These are phyloP conservation scores for Apotomis capreana DNA, from an alignment of 2,888 invertebrate genomes.

Conservation along the genomic window DNA sequence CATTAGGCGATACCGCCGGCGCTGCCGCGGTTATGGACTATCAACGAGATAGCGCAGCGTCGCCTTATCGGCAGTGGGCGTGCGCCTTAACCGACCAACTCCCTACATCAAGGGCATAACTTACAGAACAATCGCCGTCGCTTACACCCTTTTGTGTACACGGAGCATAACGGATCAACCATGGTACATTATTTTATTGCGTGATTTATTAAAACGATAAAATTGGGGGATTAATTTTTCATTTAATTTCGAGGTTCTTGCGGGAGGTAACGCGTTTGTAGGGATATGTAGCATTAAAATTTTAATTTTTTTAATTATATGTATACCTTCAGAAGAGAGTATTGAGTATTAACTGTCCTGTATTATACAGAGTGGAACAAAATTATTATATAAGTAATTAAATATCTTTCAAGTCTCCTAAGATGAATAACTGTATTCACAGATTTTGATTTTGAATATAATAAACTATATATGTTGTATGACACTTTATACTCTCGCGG, in stretches of 20 bases:
- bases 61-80: conserved; percentile 6
- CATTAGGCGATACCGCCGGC: background rate
- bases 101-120: background rate
- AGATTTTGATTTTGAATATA: too few species aligned
- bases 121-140: background rate
- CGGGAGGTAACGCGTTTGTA: background rate
- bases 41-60: conserved; percentile 22
- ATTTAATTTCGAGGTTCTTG: background rate
- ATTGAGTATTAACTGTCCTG: background rate
- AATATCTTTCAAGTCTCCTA: too few species aligned
- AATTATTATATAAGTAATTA: too few species aligned
- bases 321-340: too few species aligned
- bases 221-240: background rate
- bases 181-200: background rate
- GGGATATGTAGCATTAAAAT: background rate
- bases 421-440: too few species aligned
- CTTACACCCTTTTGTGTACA: background rate
- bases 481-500: too few species aligned
- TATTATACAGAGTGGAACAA: background rate
- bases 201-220: background rate
- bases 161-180: background rate
- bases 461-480: too few species aligned
- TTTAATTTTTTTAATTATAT: background rate
- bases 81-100: background rate
- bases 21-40: conserved; percentile 21